A percentile compares a stretch with the other conserved stretches of the same genome.
phyloP scores from a whole-genome alignment of 2,797 vertebrate species.

The Onychomys arenicola region DNA sequence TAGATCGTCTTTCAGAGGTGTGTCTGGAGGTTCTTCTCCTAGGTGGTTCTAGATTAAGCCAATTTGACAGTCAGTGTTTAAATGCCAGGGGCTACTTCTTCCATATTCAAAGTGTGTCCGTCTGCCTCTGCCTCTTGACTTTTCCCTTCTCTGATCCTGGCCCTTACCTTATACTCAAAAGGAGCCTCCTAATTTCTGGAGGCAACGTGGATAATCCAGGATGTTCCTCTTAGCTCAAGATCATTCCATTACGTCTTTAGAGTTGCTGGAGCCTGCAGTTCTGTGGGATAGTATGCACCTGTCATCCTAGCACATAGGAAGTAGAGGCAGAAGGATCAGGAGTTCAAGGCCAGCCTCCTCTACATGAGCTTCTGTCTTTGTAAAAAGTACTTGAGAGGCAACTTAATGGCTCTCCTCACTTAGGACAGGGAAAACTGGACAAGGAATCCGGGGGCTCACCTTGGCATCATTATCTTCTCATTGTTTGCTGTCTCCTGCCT shows the following conservation, averaged over 20 bases:
- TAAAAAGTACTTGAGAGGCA: not conserved
- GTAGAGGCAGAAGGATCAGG: not conserved
- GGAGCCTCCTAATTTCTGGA: not conserved
- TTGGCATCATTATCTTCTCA: not conserved
- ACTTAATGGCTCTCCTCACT: not conserved
- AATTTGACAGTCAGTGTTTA: not conserved
- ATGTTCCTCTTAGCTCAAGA: not conserved
- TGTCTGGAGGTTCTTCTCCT: no score
- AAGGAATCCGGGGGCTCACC: not conserved
- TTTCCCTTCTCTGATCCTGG: not conserved
- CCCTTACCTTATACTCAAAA: not conserved
- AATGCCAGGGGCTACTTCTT: not conserved
- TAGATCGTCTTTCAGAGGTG: not conserved
- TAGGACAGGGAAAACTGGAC: not conserved
- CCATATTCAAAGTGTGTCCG: accelerated
- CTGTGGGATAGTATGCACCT: not conserved
- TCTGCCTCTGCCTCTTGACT: not conserved
- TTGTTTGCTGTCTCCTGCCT: not conserved
- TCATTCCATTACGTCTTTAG: not conserved
- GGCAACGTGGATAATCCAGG: no score
- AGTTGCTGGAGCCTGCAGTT: not conserved
- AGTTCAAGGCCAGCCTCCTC: not conserved
- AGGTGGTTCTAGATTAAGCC: not conserved
- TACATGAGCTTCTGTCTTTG: not conserved
- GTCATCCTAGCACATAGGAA: not conserved